phyloP scores from a whole-genome alignment of 2,888 invertebrate species.

The Plemyria rubiginata region DNA sequence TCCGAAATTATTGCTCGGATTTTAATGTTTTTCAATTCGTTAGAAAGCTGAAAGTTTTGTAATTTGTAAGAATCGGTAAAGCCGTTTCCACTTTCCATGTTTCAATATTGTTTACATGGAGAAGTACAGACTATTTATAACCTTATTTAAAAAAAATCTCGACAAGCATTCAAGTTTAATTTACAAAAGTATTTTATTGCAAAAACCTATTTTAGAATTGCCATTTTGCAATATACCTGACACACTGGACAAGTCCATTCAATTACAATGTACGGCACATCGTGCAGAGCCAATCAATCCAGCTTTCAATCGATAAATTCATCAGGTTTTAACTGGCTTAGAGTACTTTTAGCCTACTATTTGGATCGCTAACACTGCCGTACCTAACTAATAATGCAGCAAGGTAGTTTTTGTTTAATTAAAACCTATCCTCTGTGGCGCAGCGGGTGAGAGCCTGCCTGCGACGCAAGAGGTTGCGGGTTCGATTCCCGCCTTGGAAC shows the following conservation, averaged over 20 bases:
- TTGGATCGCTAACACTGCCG: slow-evolving; percentile 14
- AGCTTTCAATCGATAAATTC: slow-evolving; percentile 59
- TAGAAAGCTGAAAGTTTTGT: too few species aligned
- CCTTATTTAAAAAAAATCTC: too few species aligned
- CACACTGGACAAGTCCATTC: slow-evolving; percentile 36
- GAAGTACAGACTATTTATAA: too few species aligned
- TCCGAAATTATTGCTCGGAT: too few species aligned
- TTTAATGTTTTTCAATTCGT: too few species aligned
- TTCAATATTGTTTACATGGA: too few species aligned
- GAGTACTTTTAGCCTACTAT: slow-evolving; percentile 15
- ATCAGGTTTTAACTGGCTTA: slow-evolving; percentile 48
- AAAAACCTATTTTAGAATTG: background rate
- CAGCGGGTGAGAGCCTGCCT: too few species aligned
- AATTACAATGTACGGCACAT: slow-evolving; percentile 49
- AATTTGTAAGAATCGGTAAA: too few species aligned
- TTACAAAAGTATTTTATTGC: background rate
- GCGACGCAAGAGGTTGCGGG: too few species aligned
- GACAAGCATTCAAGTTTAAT: background rate
- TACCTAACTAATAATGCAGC: background rate
- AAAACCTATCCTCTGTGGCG: too few species aligned
- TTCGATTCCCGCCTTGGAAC: too few species aligned
- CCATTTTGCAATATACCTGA: slow-evolving; percentile 22
- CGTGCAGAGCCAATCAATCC: slow-evolving; percentile 49
- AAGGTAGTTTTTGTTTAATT: background rate
- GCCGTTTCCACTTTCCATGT: too few species aligned